Evolutionary conservation across 92 coral and sea anemone genomes (phyloP).

Genomic region (Epizoanthus ramosus): DNA sequence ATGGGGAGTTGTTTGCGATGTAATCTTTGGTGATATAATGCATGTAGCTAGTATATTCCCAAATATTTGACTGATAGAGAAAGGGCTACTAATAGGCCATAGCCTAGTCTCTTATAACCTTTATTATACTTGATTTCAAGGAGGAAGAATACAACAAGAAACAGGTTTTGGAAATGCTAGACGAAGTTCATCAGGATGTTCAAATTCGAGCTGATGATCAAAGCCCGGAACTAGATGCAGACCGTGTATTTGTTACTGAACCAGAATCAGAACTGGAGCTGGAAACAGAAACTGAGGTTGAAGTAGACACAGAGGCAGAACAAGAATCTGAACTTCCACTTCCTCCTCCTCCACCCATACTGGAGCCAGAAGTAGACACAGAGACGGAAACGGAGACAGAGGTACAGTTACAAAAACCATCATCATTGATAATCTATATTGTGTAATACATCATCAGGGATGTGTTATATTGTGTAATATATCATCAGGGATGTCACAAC

Average conservation of each 20-base stretch:
- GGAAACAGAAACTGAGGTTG: conserved; percentile 77
- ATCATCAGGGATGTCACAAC: too few species aligned
- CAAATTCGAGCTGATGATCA: conserved; percentile 41
- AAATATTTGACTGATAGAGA: too few species aligned
- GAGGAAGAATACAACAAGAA: conserved; percentile 34
- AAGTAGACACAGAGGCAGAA: conserved; percentile 72
- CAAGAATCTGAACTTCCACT: conserved; percentile 70
- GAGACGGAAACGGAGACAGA: conserved; percentile 37
- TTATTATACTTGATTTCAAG: background rate
- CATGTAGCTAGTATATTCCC: too few species aligned
- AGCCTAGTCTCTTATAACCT: background rate
- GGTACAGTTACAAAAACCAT: background rate
- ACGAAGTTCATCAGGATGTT: conserved; percentile 41
- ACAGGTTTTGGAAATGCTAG: conserved; percentile 32
- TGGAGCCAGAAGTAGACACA: conserved; percentile 15
- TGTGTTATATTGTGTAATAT: too few species aligned
- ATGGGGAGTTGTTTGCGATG: too few species aligned
- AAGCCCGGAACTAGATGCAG: background rate
- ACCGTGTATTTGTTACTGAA: conserved; percentile 38
- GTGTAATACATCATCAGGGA: too few species aligned
- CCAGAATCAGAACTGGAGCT: conserved; percentile 64
- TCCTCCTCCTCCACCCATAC: conserved; percentile 61
- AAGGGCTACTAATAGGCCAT: background rate
- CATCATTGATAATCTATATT: too few species aligned
- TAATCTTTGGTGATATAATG: too few species aligned